Evolutionary conservation across 1,140 invertebrate genomes (phyloP).

Genomic region (Solenopsis fugax): DNA sequence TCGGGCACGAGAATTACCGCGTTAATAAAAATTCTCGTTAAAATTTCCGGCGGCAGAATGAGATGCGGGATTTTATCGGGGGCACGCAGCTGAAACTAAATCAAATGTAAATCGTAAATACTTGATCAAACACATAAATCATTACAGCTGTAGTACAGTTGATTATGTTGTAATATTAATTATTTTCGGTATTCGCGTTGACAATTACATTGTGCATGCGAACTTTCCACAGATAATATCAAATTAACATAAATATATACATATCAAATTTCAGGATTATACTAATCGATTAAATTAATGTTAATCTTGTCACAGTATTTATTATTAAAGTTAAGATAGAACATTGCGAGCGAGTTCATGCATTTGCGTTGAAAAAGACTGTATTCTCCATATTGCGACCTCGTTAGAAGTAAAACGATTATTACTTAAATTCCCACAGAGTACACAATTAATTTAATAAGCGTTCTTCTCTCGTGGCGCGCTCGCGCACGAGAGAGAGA

Average conservation of each 20-base stretch:
- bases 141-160: background rate
- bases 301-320: background rate
- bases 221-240: background rate
- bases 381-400: constrained; percentile 20
- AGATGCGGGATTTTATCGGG: constrained; percentile 8
- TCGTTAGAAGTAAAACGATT: constrained; percentile 25
- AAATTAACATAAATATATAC: constrained; percentile 14
- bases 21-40: constrained; percentile 59
- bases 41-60: constrained; percentile 35
- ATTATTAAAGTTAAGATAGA: constrained; percentile 3
- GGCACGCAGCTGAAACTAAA: background rate
- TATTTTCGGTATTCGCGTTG: background rate
- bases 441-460: constrained; percentile 57
- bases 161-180: constrained; percentile 42
- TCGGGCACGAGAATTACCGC: constrained; percentile 44
- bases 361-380: background rate
- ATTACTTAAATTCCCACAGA: constrained; percentile 45
- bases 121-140: constrained; percentile 36
- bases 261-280: constrained; percentile 6
- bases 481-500: background rate
- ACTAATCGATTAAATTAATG: background rate
- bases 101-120: constrained; percentile 40
- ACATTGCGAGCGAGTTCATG: background rate
- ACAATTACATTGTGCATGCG: background rate
- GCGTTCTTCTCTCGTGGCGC: constrained; percentile 16